phyloP scores from a whole-genome alignment of 2,797 vertebrate species.

The Lacerta viridis region DNA sequence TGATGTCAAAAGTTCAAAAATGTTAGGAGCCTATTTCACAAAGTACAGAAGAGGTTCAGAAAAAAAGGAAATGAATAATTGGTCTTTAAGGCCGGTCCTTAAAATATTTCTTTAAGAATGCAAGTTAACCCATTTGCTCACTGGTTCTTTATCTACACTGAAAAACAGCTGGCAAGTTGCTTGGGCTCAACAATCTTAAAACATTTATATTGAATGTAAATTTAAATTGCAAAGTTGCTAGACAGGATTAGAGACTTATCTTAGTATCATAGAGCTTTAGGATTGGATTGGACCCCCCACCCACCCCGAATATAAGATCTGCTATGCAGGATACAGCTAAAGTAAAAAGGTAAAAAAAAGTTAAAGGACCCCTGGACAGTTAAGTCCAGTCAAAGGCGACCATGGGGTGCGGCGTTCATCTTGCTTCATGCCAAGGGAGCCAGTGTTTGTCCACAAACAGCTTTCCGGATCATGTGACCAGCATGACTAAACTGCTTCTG shows the following conservation, averaged over 20 bases:
- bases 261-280: too few species aligned
- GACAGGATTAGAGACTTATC: not conserved
- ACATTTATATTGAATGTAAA: not conserved
- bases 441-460: too few species aligned
- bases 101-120: not conserved
- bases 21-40: not conserved
- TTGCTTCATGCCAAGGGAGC: too few species aligned
- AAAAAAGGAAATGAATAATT: not conserved
- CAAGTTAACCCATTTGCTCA: not conserved
- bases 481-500: too few species aligned
- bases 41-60: slow-evolving; percentile 10
- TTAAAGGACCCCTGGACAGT: too few species aligned
- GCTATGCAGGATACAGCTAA: too few species aligned
- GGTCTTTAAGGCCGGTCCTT: not conserved
- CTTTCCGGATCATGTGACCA: too few species aligned
- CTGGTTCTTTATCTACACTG: not conserved
- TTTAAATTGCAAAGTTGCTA: not conserved
- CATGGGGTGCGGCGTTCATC: too few species aligned
- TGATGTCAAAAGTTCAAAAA: slow-evolving; percentile 25
- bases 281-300: too few species aligned
- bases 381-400: too few species aligned
- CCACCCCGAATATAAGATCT: too few species aligned
- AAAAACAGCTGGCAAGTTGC: not conserved
- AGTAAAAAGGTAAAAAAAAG: too few species aligned
- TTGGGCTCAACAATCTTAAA: not conserved